Conservation (phyloP, 2,888 invertebrate species). For the Sminthurides aquaticus region DNA sequence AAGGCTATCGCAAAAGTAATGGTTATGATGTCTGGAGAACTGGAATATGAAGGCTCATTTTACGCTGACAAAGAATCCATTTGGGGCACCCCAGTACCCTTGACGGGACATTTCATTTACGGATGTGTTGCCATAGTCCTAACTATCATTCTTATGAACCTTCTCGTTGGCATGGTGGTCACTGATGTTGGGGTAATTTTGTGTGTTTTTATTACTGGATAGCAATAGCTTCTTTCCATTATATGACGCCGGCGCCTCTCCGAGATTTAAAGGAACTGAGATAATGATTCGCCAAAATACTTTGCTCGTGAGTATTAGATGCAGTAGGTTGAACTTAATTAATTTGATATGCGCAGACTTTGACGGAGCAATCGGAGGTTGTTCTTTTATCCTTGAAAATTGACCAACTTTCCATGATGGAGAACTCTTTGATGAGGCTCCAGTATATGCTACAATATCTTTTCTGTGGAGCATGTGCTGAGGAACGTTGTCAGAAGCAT, state of each 20-base stretch:
- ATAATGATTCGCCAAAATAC: too few species aligned
- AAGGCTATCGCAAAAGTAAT: constrained; percentile 12
- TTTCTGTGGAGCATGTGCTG: not conserved
- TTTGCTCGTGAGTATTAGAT: too few species aligned
- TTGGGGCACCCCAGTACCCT: constrained; percentile 2
- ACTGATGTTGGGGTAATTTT: constrained; percentile 17
- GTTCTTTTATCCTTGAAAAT: constrained; percentile 14
- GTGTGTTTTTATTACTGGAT: too few species aligned
- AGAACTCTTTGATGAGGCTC: constrained; percentile 5
- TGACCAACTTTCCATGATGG: constrained; percentile 19
- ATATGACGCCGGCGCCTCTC: too few species aligned
- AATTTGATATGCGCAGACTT: too few species aligned
- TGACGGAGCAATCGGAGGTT: constrained; percentile 10
- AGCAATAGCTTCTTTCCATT: too few species aligned
- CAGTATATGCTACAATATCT: not conserved
- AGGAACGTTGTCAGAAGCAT: too few species aligned
- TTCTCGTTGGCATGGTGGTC: constrained; percentile 20
- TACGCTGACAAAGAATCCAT: not conserved
- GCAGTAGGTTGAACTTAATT: too few species aligned
- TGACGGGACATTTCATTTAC: constrained; percentile 16
- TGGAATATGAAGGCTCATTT: constrained; percentile 14
- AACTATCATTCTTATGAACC: constrained; percentile 16
- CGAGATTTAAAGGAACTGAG: too few species aligned
- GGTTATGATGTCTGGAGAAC: constrained; percentile 22
- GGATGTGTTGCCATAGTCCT: constrained; percentile 8